A percentile compares a stretch with the other conserved stretches of the same genome.
These are phyloP conservation scores for Heptranchias perlo DNA, from an alignment of 2,113 vertebrate species.

Conservation along the genomic window DNA sequence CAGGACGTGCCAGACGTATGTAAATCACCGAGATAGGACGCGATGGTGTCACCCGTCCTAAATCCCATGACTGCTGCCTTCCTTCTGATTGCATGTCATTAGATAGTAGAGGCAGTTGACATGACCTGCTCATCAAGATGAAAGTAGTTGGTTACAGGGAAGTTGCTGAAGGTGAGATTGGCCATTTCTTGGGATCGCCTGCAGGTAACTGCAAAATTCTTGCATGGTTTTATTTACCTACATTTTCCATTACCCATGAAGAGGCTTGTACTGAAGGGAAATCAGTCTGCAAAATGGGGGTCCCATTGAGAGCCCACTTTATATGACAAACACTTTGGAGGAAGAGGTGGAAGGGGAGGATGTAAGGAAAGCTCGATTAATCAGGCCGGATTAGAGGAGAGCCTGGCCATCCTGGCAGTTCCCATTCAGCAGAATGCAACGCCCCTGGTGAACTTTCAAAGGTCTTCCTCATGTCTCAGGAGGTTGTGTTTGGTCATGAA, in stretches of 20 bases:
- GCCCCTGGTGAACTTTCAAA: not conserved
- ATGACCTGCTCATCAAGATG: not conserved
- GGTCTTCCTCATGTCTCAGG: too few relatives aligned
- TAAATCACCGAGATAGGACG: too few relatives aligned
- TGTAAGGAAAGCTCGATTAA: not conserved
- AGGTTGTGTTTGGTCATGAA: too few relatives aligned
- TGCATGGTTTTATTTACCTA: not conserved
- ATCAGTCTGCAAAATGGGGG: not conserved
- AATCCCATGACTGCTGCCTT: too few relatives aligned
- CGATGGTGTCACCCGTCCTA: too few relatives aligned
- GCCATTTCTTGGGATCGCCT: not conserved
- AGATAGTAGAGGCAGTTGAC: not conserved
- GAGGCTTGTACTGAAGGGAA: not conserved
- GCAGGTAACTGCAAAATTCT: not conserved
- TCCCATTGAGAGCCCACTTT: not conserved
- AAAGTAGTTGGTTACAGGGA: not conserved
- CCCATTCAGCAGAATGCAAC: not conserved
- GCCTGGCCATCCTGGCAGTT: not conserved
- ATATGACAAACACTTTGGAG: not conserved
- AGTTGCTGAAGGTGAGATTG: not conserved
- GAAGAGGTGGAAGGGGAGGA: too few relatives aligned
- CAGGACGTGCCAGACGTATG: too few relatives aligned
- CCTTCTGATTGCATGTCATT: too few relatives aligned
- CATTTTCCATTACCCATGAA: not conserved
- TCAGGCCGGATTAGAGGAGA: not conserved